phyloP scores from a whole-genome alignment of 2,888 invertebrate species.

The Keiferia lycopersicella region DNA sequence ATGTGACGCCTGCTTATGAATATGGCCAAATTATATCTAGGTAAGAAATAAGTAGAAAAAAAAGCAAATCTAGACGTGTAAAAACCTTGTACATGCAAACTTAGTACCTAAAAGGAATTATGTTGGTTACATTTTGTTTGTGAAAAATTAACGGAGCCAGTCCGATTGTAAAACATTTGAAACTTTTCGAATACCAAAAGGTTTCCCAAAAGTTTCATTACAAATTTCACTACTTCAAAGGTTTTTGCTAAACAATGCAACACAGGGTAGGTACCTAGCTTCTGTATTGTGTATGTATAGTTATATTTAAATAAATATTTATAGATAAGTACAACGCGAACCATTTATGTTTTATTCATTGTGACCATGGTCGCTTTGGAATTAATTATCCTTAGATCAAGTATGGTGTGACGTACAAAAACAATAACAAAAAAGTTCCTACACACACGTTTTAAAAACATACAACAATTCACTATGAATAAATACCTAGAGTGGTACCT shows the following conservation, averaged over 20 bases:
- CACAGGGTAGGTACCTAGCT: background rate
- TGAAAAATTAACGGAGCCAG: background rate
- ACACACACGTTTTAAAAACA: background rate
- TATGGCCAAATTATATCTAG: no score
- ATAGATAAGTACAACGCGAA: conserved; percentile 16
- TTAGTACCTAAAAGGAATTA: no score
- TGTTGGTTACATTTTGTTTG: background rate
- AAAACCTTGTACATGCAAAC: no score
- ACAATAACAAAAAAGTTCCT: conserved; percentile 6
- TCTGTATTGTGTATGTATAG: background rate
- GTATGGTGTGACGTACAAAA: conserved; percentile 3
- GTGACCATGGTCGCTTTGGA: conserved; percentile 10
- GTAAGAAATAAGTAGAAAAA: no score
- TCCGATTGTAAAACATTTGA: background rate
- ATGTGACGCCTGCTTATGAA: no score
- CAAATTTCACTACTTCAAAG: background rate
- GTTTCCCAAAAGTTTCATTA: background rate
- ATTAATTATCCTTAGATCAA: conserved; percentile 3
- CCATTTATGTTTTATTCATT: conserved; percentile 18
- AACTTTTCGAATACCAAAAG: background rate
- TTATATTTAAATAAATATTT: conserved; percentile 2
- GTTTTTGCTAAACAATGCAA: conserved; percentile 9
- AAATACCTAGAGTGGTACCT: background rate
- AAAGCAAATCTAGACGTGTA: no score
- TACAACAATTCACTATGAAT: no score